A percentile compares a stretch with the other conserved stretches of the same genome.
These are phyloP conservation scores for Sclerurus mexicanus DNA, from an alignment of 2,113 vertebrate genomes.

Conservation along the genomic window DNA sequence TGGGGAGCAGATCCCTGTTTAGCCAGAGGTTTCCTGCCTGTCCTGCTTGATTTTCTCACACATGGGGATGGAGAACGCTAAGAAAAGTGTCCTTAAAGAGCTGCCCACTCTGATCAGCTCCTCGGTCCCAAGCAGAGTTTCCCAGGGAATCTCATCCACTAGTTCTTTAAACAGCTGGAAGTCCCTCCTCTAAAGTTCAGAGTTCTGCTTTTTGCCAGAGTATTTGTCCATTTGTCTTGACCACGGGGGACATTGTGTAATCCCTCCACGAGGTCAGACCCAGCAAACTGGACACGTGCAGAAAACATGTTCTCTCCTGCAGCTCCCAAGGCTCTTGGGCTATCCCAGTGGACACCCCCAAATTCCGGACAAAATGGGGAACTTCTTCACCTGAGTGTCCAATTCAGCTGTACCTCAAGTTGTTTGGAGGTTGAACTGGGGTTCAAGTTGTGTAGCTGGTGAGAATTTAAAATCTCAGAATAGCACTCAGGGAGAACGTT, in stretches of 20 bases:
- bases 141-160: not conserved
- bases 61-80: accelerated
- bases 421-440: not conserved
- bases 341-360: not conserved
- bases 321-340: not conserved
- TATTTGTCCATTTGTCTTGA: not conserved
- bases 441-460: not conserved
- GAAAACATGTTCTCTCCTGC: not conserved
- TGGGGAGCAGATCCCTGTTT: not conserved
- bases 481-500: not conserved
- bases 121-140: not conserved
- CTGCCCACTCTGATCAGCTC: not conserved
- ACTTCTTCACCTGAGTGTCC: not conserved
- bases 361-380: not conserved
- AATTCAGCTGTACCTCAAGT: not conserved
- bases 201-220: not conserved
- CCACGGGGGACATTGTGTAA: not conserved
- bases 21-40: not conserved
- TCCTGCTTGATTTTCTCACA: not conserved
- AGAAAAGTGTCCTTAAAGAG: not conserved
- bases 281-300: not conserved
- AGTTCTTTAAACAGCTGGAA: not conserved
- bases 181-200: not conserved
- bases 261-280: not conserved
- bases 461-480: not conserved